Base-by-base conservation (phyloP, 2,797 vertebrate genomes). In the Hydrocynus forskahlii region DNA sequence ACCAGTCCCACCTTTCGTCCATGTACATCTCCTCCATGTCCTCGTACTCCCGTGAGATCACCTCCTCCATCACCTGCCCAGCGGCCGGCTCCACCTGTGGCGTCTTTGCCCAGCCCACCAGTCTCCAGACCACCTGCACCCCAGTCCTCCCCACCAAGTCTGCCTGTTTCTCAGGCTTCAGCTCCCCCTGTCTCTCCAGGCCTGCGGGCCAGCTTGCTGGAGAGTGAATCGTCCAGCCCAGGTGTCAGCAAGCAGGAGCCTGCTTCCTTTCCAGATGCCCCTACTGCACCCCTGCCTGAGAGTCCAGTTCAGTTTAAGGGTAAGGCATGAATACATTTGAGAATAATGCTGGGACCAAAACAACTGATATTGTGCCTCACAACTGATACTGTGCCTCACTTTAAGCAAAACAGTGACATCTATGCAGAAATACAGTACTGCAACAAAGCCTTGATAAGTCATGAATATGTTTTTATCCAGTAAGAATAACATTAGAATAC, bases 1-100 rank as follows among this genome's bases (percentile, higher is more conserved):
- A 89, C 92, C 13, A 94, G 92, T 81, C 91, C 90, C 0, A 67
- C 83, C 69, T 93, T 92, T 83, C 88, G 71, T 60, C 87, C 91
- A 0, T 74, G 88, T 78, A 50, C 78, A 13, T 92, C 92, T 23
- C 88, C 90, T 0, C 83, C 84, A 50, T 83, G 76, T n/a, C 48
- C 89, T 78, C 87, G 54, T 43, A 77, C 78, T n/a, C 79, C 88
- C 5, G 5, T 10, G 16, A 45, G 82, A 45, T 88, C 89, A 43
- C 91, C 92, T 4, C 90, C 92, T 2, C 9, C 80, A 2, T 91
- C 91, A 12, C 89, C 92, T 19, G 19, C 45, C 9, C 66, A 83
- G 7, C 69, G 75, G 29, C 80, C 91, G 2, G 35, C 84, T 52
- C 87, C 90, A 59, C 86, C 89, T 0, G 48, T 73, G 35, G 62